These are phyloP conservation scores for Pelodiscus sinensis DNA, from an alignment of 2,113 vertebrate species.

Conservation along the genomic window DNA sequence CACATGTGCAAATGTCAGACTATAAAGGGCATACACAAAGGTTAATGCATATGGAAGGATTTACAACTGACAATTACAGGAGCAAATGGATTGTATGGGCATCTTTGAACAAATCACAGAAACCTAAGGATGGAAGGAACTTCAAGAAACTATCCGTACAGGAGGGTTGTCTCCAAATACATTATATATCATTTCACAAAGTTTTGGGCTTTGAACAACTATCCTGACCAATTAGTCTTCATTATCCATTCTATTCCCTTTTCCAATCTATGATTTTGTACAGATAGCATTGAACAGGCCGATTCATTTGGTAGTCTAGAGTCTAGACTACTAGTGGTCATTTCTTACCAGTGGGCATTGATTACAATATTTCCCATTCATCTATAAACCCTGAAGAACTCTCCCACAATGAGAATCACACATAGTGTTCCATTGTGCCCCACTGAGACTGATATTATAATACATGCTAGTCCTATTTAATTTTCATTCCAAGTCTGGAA, in stretches of 20 bases:
- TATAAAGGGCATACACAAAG: background rate
- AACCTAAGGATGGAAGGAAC: background rate
- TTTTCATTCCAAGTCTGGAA: background rate
- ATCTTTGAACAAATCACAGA: background rate
- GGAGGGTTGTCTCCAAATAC: background rate
- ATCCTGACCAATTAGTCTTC: background rate
- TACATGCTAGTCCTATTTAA: rapidly evolving
- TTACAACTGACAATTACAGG: background rate
- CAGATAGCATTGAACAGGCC: background rate
- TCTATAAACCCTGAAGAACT: rapidly evolving
- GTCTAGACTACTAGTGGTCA: background rate
- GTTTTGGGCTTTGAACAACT: constrained; percentile 7
- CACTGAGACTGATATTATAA: rapidly evolving
- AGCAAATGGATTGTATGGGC: background rate
- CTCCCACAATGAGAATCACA: rapidly evolving
- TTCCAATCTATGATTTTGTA: background rate
- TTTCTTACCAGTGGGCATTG: background rate
- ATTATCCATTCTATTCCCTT: constrained; percentile 1
- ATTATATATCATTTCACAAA: background rate
- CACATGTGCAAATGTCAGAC: background rate
- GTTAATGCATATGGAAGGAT: background rate
- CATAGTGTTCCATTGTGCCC: rapidly evolving
- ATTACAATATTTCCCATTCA: rapidly evolving
- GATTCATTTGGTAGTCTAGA: background rate
- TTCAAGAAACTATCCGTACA: background rate